Evolutionary conservation across 64 coral and sea anemone genomes (phyloP), one percentile per base, ranked within the genome.

Genomic region (Orbicella faveolata): DNA sequence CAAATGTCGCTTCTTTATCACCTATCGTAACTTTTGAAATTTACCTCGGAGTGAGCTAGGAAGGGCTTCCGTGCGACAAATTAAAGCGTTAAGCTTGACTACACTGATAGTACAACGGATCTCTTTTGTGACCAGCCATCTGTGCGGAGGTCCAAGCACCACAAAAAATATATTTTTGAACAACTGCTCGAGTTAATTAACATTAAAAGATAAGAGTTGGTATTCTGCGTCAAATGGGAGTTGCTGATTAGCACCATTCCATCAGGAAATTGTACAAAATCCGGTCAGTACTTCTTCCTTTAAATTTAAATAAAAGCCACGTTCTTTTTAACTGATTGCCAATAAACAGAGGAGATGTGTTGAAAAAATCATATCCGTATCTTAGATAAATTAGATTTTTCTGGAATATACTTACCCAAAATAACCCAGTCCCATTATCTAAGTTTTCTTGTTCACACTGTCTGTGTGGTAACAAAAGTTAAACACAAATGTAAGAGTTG

Each of bases 21-120:
- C 8, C 37, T 83, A 25, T 83, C 61, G 35, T 25, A 68, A 63
- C 35, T 39, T 65, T 12, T 68, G 17, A 64, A 41, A 83, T 48
- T 44, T 68, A 23, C 34, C 19, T 67, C 61, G 5, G 34, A 37
- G 63, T 12, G 11, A 83, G 39, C 20, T 30, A 15, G 67, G 62
- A 66, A 84, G 80, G 11, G 0, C 65, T 85, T 85, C 72, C 82
- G 82, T 85, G 82, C 82, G 39, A 68, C 44, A 85, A 85, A 85
- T 85, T 36, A 85, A 85, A 13, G 10, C 63, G 82, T 73, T 52
- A 85, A 85, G 82, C 36, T 52, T 73, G 82, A 85, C 73, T 85
- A 70, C 63, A 63, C 66, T 36, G 82, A 20, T 48, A 9, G 21
- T 12, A 67, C 19, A 61, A 61, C 5, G 20, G 39, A 77, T 44